phyloP scores from a whole-genome alignment of 2,888 invertebrate species.

The Horisme vitalbata region DNA sequence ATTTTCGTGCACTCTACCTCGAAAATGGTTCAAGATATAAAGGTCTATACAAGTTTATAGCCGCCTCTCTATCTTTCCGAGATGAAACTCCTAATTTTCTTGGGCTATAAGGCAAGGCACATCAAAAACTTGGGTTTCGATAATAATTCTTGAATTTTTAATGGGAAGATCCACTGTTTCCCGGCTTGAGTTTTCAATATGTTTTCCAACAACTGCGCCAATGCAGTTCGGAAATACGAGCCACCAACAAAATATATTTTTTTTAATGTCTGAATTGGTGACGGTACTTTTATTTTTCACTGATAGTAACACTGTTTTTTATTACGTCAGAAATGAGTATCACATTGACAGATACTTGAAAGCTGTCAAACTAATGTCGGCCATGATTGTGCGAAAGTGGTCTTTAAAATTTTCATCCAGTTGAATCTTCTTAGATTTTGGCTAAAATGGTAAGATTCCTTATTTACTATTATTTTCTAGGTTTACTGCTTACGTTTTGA shows the following conservation, averaged over 20 bases:
- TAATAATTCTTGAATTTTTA: too few species aligned
- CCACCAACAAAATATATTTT: constrained; percentile 10
- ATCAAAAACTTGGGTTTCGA: too few species aligned
- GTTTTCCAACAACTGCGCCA: too few species aligned
- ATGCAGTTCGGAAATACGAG: too few species aligned
- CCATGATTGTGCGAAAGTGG: constrained; percentile 11
- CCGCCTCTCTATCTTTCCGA: too few species aligned
- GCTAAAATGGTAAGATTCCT: constrained; percentile 13
- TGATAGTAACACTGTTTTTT: constrained; percentile 9
- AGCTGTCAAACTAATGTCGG: constrained; percentile 10
- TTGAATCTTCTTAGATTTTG: constrained; percentile 14
- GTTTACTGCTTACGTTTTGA: constrained; percentile 10
- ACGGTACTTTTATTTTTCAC: constrained; percentile 8
- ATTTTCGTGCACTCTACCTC: too few species aligned
- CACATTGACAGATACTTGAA: constrained; percentile 12
- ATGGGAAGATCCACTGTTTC: too few species aligned
- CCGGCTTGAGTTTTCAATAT: too few species aligned
- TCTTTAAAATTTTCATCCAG: constrained; percentile 14
- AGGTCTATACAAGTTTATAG: too few species aligned
- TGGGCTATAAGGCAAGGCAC: too few species aligned
- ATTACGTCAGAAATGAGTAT: constrained; percentile 8
- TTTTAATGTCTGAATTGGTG: constrained; percentile 5
- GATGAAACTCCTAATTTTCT: too few species aligned
- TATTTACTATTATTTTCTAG: constrained; percentile 10
- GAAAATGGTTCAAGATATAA: too few species aligned